Conservation (phyloP, 2,113 vertebrate genomes). For the Phyllostomus hastatus region DNA sequence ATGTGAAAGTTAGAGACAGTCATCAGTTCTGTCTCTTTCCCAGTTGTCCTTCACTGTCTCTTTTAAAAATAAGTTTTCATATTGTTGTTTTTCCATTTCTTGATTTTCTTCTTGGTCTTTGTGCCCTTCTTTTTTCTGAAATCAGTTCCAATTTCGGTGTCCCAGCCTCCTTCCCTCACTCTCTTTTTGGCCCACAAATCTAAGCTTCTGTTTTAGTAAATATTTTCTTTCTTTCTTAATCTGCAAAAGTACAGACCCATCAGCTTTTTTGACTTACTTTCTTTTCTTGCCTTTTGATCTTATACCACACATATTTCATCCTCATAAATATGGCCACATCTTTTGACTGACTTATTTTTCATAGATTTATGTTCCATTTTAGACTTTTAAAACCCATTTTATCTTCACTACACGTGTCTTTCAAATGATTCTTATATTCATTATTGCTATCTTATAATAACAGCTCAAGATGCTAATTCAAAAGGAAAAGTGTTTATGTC, state of each 20-base stretch:
- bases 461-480: constrained; percentile 2
- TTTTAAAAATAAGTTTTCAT: not conserved
- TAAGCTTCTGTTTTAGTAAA: not conserved
- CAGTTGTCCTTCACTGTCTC: not conserved
- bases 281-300: not conserved
- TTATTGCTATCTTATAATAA: not conserved
- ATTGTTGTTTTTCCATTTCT: not conserved
- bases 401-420: not conserved
- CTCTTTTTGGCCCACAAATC: not conserved
- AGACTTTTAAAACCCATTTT: not conserved
- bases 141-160: not conserved
- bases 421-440: constrained; percentile 21
- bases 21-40: not conserved
- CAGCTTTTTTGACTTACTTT: not conserved
- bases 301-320: not conserved
- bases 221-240: not conserved
- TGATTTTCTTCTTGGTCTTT: not conserved
- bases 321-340: not conserved
- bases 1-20: not conserved
- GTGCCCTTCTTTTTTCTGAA: not conserved
- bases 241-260: not conserved
- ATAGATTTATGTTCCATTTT: not conserved
- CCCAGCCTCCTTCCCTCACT: not conserved
- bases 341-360: not conserved
- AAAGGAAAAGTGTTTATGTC: not conserved